These are phyloP conservation scores for Daphoenositta chrysoptera DNA, from an alignment of 2,113 vertebrate species.

Conservation along the genomic window DNA sequence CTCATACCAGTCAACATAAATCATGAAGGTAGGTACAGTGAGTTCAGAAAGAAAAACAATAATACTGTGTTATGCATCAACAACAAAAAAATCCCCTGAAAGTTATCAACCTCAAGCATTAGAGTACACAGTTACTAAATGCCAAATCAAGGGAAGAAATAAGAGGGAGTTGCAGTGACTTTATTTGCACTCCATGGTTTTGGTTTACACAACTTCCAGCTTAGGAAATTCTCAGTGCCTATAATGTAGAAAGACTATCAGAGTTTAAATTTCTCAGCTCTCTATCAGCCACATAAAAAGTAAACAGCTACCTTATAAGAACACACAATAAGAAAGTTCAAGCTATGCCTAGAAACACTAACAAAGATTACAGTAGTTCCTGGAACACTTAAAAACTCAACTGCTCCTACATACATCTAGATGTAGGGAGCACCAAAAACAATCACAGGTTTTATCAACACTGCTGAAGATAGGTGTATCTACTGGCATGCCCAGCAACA, in stretches of 20 bases:
- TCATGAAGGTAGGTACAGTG: not conserved
- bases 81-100: not conserved
- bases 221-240: not conserved
- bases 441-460: not conserved
- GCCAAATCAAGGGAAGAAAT: not conserved
- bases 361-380: not conserved
- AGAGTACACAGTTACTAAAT: not conserved
- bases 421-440: not conserved
- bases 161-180: not conserved
- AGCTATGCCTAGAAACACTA: not conserved
- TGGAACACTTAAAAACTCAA: not conserved
- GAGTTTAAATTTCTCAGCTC: not conserved
- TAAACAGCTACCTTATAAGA: conserved; percentile 1
- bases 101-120: not conserved
- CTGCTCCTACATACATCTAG: not conserved
- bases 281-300: not conserved
- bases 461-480: not conserved
- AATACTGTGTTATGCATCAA: not conserved
- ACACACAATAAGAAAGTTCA: not conserved
- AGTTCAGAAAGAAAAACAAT: not conserved
- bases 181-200: not conserved
- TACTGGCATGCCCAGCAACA: not conserved
- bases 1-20: not conserved
- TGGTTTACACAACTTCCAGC: not conserved
- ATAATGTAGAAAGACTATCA: not conserved